phyloP scores from a whole-genome alignment of 2,888 invertebrate species.

The Melanotus villosus region DNA sequence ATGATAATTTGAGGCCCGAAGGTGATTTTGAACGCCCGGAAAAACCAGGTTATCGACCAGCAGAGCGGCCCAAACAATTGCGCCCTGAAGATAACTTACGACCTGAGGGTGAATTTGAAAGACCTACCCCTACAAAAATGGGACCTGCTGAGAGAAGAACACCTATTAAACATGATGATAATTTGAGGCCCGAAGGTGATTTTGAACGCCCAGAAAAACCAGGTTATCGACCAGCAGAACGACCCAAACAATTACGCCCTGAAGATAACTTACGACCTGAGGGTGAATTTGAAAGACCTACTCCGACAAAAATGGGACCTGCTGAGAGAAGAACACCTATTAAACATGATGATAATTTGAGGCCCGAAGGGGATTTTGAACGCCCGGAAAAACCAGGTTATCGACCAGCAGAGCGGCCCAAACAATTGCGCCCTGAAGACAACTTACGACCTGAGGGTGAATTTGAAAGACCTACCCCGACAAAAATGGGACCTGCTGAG shows the following conservation, averaged over 20 bases:
- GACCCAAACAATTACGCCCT: conserved; percentile 66
- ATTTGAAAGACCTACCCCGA: conserved; percentile 68
- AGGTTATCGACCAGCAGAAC: conserved; percentile 65
- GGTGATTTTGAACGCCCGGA: conserved; percentile 70
- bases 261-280: conserved; percentile 73
- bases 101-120: conserved; percentile 69
- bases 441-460: conserved; percentile 73
- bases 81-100: conserved; percentile 69
- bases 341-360: conserved; percentile 72
- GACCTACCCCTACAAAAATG: conserved; percentile 56
- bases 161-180: conserved; percentile 65
- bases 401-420: conserved; percentile 69
- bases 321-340: conserved; percentile 67
- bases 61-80: conserved; percentile 66
- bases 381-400: conserved; percentile 66
- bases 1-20: conserved; percentile 70
- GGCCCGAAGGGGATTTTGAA: conserved; percentile 69
- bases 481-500: conserved; percentile 66
- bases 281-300: conserved; percentile 67
- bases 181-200: conserved; percentile 64
- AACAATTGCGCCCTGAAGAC: conserved; percentile 72
- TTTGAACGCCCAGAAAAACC: conserved; percentile 63
- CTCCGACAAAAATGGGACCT: conserved; percentile 64
- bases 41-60: conserved; percentile 57
- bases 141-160: conserved; percentile 62